A percentile compares a stretch with the other conserved stretches of the same genome.
These are phyloP conservation scores for Hypanus sabinus DNA, from an alignment of 2,113 vertebrate species.

Conservation along the genomic window DNA sequence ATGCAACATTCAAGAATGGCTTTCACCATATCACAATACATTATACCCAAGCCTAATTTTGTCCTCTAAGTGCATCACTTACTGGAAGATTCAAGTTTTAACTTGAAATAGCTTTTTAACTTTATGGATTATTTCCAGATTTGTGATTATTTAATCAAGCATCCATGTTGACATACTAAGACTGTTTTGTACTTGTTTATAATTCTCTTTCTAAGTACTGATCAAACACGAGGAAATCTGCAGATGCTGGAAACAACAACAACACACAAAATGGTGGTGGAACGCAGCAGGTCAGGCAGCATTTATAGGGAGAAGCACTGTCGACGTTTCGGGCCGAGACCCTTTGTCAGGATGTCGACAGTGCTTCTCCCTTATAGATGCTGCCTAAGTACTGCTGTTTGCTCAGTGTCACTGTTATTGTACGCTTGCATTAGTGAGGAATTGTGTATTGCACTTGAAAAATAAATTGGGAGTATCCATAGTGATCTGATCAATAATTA, in stretches of 20 bases:
- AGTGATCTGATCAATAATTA: not conserved
- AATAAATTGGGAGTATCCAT: not conserved
- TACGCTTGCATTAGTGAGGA: not conserved
- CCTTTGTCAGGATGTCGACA: too few species aligned
- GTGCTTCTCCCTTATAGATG: too few species aligned
- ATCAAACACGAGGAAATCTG: too few species aligned
- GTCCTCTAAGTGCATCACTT: too few species aligned
- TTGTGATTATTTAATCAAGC: not conserved
- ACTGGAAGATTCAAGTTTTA: not conserved
- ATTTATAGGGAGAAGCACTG: too few species aligned
- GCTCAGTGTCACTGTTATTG: not conserved
- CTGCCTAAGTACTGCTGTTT: not conserved
- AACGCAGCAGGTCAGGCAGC: too few species aligned
- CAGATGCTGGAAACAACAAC: too few species aligned
- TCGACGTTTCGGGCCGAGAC: too few species aligned
- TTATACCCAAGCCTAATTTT: too few species aligned
- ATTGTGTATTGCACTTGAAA: not conserved
- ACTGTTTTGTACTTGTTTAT: not conserved
- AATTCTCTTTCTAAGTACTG: not conserved
- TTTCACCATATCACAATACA: too few species aligned
- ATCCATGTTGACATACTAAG: not conserved
- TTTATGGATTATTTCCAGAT: not conserved
- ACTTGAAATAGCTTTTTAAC: not conserved
- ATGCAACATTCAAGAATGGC: too few species aligned
- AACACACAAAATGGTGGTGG: too few species aligned